These are phyloP conservation scores for Linnaemya vulpina DNA, from an alignment of 2,888 invertebrate genomes.

Conservation along the genomic window DNA sequence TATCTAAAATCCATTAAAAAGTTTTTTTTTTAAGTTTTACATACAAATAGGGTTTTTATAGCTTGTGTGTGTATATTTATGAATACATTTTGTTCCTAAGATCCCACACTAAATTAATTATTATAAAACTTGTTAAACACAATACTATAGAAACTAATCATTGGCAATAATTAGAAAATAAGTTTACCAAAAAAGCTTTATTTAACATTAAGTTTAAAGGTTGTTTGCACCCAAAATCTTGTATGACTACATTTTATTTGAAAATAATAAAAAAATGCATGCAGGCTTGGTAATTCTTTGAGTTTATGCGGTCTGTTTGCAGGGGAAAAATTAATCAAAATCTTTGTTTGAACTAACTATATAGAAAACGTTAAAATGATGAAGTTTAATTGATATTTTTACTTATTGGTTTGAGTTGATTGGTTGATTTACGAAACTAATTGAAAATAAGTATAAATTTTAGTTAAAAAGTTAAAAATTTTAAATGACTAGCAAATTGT, in stretches of 20 bases:
- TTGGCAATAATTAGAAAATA: constrained; percentile 3
- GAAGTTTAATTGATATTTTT: no score
- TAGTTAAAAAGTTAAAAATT: no score
- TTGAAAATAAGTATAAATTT: no score
- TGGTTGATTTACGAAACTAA: no score
- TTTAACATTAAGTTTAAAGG: constrained; percentile 39
- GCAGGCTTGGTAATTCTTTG: not conserved
- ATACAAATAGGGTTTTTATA: no score
- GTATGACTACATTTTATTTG: constrained; percentile 29
- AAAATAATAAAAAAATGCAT: not conserved
- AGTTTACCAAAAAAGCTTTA: constrained; percentile 20
- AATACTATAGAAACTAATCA: constrained; percentile 5
- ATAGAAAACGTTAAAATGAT: no score
- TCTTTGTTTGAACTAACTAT: not conserved
- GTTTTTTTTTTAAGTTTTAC: not conserved
- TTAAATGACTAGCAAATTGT: no score
- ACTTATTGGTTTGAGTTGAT: no score
- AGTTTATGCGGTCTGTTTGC: not conserved
- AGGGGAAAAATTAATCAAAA: not conserved
- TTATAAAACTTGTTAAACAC: constrained; percentile 34
- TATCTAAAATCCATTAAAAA: constrained; percentile 14
- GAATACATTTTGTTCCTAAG: not conserved
- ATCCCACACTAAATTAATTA: constrained; percentile 42
- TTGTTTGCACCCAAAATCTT: constrained; percentile 47
- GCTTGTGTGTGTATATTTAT: no score